Evolutionary conservation across 2,113 vertebrate genomes (phyloP).

Genomic region (Daphoenositta chrysoptera): DNA sequence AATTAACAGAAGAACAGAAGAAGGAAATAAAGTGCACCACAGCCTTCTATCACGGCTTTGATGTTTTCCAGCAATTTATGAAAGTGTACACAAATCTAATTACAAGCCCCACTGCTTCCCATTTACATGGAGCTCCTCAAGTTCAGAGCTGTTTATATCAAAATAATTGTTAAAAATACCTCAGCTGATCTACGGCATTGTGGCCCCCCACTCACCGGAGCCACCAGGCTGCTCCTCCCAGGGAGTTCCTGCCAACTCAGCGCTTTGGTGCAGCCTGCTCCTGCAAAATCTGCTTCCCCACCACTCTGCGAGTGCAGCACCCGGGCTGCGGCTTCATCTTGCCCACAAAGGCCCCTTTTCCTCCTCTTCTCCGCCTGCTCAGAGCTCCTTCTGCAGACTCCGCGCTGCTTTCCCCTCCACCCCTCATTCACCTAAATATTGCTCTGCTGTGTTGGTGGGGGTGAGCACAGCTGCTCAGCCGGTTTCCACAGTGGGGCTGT

Average conservation of each 20-base stretch:
- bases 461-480: background rate
- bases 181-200: constrained; percentile 22
- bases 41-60: constrained; percentile 70
- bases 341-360: background rate
- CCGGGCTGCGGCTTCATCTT: background rate
- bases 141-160: constrained; percentile 72
- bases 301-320: accelerated
- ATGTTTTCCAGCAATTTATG: constrained; percentile 76
- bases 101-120: constrained; percentile 76
- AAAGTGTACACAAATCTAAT: constrained; percentile 77
- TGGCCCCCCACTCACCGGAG: constrained; percentile 29
- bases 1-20: constrained; percentile 76
- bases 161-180: constrained; percentile 73
- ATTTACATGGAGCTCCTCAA: constrained; percentile 73
- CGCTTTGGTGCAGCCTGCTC: background rate
- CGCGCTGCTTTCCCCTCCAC: background rate
- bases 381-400: background rate
- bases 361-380: background rate
- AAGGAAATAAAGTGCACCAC: constrained; percentile 71
- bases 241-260: constrained; percentile 27
- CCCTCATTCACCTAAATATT: background rate
- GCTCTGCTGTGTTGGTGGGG: background rate
- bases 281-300: background rate
- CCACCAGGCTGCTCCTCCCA: background rate
- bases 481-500: background rate